phyloP scores from a whole-genome alignment of 2,797 vertebrate genomes.

The Microhierax caerulescens region DNA sequence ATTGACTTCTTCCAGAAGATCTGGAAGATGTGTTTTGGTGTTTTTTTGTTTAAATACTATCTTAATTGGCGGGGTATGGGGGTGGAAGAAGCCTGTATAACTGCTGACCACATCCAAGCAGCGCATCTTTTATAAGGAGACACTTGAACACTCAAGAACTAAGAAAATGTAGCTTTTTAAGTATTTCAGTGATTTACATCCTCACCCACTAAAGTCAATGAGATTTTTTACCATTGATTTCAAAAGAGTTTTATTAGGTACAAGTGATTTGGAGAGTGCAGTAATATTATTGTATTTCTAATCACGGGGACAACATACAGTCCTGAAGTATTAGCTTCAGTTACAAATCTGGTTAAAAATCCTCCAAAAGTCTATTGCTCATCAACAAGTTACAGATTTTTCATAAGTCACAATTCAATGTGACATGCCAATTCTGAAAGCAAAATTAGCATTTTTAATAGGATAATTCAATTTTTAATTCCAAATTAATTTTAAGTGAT shows the following conservation, averaged over 20 bases:
- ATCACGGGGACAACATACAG: not conserved
- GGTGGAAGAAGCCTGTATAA: not conserved
- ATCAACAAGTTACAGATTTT: not conserved
- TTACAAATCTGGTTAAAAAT: not conserved
- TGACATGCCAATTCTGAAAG: not conserved
- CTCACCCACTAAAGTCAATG: not conserved
- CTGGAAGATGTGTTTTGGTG: not conserved
- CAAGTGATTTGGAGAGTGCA: not conserved
- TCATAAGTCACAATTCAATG: not conserved
- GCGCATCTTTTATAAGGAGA: not conserved
- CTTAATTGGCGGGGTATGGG: not conserved
- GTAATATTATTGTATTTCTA: not conserved
- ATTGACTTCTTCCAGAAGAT: not conserved
- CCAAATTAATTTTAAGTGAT: not conserved
- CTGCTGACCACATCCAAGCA: not conserved
- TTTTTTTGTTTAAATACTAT: not conserved
- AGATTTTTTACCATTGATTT: not conserved
- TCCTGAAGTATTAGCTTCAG: not conserved
- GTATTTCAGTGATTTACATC: not conserved
- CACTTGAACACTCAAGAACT: not conserved
- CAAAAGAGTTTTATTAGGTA: not conserved
- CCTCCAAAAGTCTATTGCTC: not conserved
- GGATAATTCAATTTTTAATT: not conserved
- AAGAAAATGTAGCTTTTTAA: not conserved
- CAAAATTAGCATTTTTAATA: not conserved